These are phyloP conservation scores for Zaprionus capensis DNA, from an alignment of 1,140 invertebrate species.

Conservation along the genomic window DNA sequence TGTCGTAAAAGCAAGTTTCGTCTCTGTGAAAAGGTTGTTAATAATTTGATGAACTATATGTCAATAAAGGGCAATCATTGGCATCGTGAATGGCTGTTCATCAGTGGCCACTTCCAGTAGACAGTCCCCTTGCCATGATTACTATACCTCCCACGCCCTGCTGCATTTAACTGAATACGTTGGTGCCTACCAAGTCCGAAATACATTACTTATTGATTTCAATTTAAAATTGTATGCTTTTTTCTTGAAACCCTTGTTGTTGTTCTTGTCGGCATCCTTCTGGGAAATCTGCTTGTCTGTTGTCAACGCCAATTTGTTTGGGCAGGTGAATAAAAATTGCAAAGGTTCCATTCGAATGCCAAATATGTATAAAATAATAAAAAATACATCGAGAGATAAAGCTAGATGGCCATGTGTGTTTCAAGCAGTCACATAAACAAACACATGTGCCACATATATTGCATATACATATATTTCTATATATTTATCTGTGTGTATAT, in stretches of 20 bases:
- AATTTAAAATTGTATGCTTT: constrained; percentile 68
- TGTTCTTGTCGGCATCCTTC: constrained; percentile 32
- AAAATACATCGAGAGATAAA: constrained; percentile 52
- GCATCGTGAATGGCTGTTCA: constrained; percentile 33
- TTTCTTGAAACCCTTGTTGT: background rate
- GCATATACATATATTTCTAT: background rate
- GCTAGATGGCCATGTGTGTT: constrained; percentile 20
- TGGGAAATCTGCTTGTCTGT: constrained; percentile 35
- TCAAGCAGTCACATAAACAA: background rate
- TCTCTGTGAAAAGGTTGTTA: constrained; percentile 11
- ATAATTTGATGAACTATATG: constrained; percentile 36
- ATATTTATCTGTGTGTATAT: background rate
- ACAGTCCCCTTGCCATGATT: background rate
- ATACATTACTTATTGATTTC: constrained; percentile 68
- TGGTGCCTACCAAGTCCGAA: constrained; percentile 28
- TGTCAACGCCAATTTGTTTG: constrained; percentile 64
- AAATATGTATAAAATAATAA: constrained; percentile 74
- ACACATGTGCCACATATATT: constrained; percentile 1
- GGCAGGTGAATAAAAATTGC: constrained; percentile 69
- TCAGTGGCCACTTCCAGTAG: constrained; percentile 19
- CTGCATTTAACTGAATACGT: constrained; percentile 27
- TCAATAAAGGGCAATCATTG: constrained; percentile 38
- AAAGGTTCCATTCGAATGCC: constrained; percentile 53
- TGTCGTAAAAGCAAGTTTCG: background rate
- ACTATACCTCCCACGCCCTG: background rate